phyloP scores from a whole-genome alignment of 2,888 invertebrate genomes.

The Diaperis boleti region DNA sequence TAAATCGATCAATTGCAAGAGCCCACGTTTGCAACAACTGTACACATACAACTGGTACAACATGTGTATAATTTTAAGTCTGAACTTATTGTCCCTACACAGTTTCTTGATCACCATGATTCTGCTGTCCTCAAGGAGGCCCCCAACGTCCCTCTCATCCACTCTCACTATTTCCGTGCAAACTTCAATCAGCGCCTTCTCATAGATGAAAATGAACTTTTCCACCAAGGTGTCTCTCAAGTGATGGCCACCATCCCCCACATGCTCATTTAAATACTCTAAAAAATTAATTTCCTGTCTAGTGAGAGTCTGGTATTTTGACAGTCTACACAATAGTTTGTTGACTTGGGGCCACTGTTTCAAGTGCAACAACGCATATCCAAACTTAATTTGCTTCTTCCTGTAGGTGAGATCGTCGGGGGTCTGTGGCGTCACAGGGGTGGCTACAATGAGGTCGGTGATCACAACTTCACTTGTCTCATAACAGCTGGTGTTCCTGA shows the following conservation, averaged over 20 bases:
- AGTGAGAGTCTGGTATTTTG: constrained; percentile 6
- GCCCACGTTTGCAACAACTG: constrained; percentile 17
- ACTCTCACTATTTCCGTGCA: constrained; percentile 17
- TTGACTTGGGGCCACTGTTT: constrained; percentile 2
- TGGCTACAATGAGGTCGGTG: background rate
- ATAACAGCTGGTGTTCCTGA: constrained; percentile 2
- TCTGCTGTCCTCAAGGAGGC: constrained; percentile 4
- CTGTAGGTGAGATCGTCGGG: constrained; percentile 7
- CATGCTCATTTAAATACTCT: constrained; percentile 10
- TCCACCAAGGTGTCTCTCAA: constrained; percentile 4
- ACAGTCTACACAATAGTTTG: background rate
- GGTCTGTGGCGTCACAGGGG: background rate
- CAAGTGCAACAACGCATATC: constrained; percentile 11
- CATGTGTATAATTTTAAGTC: constrained; percentile 2
- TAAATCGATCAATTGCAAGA: constrained; percentile 18
- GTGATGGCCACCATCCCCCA: background rate
- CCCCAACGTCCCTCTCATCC: background rate
- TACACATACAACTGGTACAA: constrained; percentile 15
- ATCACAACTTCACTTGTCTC: constrained; percentile 24
- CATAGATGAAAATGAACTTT: constrained; percentile 28
- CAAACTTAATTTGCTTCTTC: constrained; percentile 29
- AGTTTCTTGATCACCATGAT: background rate
- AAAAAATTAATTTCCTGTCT: constrained; percentile 23
- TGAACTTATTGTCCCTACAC: background rate
- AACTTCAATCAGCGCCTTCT: constrained; percentile 2